A percentile compares a stretch with the other conserved stretches of the same genome.
Conservation (phyloP, 2,113 vertebrate genomes). For the Suncus etruscus region DNA sequence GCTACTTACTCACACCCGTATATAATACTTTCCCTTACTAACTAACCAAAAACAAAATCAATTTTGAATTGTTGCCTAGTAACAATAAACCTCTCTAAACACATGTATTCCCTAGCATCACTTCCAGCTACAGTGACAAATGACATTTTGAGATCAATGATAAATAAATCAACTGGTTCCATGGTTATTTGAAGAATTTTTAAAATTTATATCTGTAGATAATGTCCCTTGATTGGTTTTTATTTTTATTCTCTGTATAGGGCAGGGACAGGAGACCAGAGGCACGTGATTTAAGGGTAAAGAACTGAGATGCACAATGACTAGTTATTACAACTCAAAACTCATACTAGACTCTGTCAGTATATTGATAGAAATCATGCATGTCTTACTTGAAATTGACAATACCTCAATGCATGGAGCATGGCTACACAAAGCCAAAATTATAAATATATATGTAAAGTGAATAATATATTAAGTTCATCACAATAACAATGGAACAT, state of each 20-base stretch:
- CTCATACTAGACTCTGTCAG: neutral
- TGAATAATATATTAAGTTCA: neutral
- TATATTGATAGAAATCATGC: neutral
- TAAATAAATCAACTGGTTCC: neutral
- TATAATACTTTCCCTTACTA: neutral
- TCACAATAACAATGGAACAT: neutral
- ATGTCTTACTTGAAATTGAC: too few species aligned
- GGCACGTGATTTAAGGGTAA: neutral
- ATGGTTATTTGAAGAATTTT: neutral
- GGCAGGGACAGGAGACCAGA: neutral
- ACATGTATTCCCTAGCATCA: neutral
- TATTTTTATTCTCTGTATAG: neutral
- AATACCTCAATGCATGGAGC: neutral
- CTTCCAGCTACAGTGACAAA: neutral
- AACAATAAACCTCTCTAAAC: neutral
- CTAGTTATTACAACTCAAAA: neutral
- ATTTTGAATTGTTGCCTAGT: neutral
- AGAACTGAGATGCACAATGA: neutral
- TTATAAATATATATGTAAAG: neutral
- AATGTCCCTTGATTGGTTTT: neutral
- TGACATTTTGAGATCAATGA: neutral
- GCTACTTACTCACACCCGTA: neutral
- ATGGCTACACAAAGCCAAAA: neutral
- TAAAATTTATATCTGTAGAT: neutral
- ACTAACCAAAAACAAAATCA: neutral